Evolutionary conservation across 2,888 invertebrate species (phyloP).

Genomic region (Rhingia campestris): DNA sequence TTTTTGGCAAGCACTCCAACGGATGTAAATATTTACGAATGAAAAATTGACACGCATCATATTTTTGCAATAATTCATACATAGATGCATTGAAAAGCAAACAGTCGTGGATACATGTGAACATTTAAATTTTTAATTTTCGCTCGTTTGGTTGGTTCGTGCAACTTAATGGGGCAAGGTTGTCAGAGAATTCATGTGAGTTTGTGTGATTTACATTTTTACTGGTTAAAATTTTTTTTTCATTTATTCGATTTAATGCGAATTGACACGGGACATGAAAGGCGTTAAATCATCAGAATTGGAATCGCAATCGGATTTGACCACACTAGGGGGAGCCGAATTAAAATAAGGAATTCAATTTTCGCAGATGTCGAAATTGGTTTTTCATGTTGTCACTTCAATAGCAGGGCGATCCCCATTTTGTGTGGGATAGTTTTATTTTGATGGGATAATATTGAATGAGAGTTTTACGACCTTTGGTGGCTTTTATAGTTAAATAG

Average conservation of each 20-base stretch:
- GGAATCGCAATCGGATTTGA: background rate
- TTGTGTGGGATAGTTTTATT: background rate
- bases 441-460: conserved; percentile 4
- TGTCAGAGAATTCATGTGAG: background rate
- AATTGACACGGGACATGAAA: conserved; percentile 26
- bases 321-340: background rate
- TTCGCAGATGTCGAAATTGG: conserved; percentile 9
- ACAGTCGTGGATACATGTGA: background rate
- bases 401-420: background rate
- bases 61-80: background rate
- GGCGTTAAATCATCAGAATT: conserved; percentile 13
- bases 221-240: background rate
- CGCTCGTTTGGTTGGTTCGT: background rate
- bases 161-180: conserved; percentile 14
- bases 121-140: conserved; percentile 5
- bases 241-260: conserved; percentile 14
- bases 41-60: conserved; percentile 1
- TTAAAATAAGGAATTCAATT: background rate
- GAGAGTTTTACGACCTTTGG: background rate
- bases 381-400: background rate
- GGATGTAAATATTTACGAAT: conserved; percentile 3
- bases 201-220: background rate
- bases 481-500: background rate
- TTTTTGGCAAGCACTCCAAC: background rate
- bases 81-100: background rate